Base-by-base conservation (phyloP, 2,797 vertebrate species). In the Cygnus olor region DNA sequence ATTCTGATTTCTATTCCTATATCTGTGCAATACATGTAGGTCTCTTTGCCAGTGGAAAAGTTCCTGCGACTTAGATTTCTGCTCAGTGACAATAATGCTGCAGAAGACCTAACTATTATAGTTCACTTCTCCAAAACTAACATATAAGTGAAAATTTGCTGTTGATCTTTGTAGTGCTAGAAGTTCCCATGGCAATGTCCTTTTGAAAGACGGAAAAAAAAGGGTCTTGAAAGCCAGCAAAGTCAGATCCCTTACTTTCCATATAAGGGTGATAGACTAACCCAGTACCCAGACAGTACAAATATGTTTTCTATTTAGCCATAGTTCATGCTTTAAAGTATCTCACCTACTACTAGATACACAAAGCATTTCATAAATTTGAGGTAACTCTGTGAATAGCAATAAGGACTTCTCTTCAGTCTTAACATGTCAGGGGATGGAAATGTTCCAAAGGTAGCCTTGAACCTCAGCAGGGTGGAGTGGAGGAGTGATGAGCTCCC, bases 401-500 rank as follows among this genome's bases (percentile, higher is more conserved):
- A 94, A 85, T 57, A 77, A 65, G 34, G 61, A 61, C 58, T 94
- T 70, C 25, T 80, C 45, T 90, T 94, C 64, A 66, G 20, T 87
- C 57, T 82, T 73, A 68, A 66, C 61, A 82, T 10, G 10, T 79
- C 56, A 53, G 2, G 27, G 36, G 34, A 34, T 58, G 57, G 53
- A 89, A 84, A 42, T 42, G 24, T 71, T 94, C 78, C 81, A 89
- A 76, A 95, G 28, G 74, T 47, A 90, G 73, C 69, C 83, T 84
- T 86, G 72, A 96, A 89, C 53, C 74, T 89, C 90, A 84, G 79
- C 81, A 90, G 94, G 92, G 34, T 73, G 49, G 28, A 78, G 30
- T 80, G 73, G 11, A 71, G 71, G 47, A 93, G 61, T 54, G 28
- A 73, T 47, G 57, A 96, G 85, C 28, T 93, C 71, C 70, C 74